Evolutionary conservation across 2,113 vertebrate species (phyloP), one percentile per base, ranked within the genome.

Genomic region (Propithecus coquereli): DNA sequence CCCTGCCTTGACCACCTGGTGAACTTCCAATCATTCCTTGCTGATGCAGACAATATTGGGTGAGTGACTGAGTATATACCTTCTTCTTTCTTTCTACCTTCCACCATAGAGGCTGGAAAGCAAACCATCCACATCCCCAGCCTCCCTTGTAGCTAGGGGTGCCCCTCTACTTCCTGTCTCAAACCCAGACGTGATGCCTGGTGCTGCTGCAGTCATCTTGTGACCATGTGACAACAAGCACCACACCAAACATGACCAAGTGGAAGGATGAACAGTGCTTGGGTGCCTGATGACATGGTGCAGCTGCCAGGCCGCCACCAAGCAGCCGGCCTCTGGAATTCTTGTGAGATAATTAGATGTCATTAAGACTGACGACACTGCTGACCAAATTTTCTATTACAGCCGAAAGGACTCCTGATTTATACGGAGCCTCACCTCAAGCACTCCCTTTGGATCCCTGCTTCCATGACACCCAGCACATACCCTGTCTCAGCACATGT

Each of bases 241-340:
- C 32, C n/a, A 45, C 22, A 30, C 8, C 37, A 37, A 61, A 10
- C 4, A 10, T 0, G 5, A 54, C 20, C 1, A 4, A 16, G 32
- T 8, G 22, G 52, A 34, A 47, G 70, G n/a, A 57, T 23, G n/a
- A 68, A 43, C 12, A 32, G 25, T 3, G 18, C 90, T 71, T 20
- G 25, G 27, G 45, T 32, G 73, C 43, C 57, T 3, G 13, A 2
- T 34, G 18, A n/a, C 4, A 2, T 10, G 20, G 13, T 8, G 83
- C 76, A n/a, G 63, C 45, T 71, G 37, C 34, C 81, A 63, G 43
- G 43, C 34, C 81, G 61, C 1, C 27, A n/a, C 59, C 37, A 12
- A 71, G 32, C 4, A 50, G 52, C n/a, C 52, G n/a, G 13, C 34
- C 45, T 91, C 52, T 14, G 34, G 70, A 71, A 87, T 43, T 32